phyloP scores from a whole-genome alignment of 2,888 invertebrate species.

The Augiades crinisus region DNA sequence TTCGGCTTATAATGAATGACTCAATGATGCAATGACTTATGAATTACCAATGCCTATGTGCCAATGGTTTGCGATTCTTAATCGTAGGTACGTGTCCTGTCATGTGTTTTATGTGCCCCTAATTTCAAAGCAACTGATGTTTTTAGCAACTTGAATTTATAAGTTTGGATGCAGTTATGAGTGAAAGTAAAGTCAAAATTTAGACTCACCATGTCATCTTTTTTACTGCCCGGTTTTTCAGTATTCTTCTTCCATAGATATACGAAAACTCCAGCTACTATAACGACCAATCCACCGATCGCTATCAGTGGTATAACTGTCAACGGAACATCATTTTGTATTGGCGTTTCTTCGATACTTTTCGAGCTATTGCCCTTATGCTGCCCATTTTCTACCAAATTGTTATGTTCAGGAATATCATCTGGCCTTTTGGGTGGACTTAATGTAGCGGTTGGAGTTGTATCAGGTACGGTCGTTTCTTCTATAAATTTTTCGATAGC shows the following conservation, averaged over 20 bases:
- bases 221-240: constrained; percentile 83
- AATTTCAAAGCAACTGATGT: too few relatives aligned
- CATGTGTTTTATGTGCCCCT: too few relatives aligned
- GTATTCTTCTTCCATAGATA: constrained; percentile 86
- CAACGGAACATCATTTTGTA: constrained; percentile 72
- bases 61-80: neutral
- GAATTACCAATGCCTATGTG: constrained; percentile 2
- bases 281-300: constrained; percentile 85
- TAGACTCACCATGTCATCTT: constrained; percentile 87
- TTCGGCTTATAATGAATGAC: constrained; percentile 20
- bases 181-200: neutral
- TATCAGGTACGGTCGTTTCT: constrained; percentile 59
- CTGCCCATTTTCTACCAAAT: constrained; percentile 38
- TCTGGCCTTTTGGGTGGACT: constrained; percentile 49
- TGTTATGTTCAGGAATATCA: constrained; percentile 46
- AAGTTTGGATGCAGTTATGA: too few relatives aligned
- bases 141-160: too few relatives aligned
- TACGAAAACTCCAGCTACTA: constrained; percentile 84
- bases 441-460: constrained; percentile 48
- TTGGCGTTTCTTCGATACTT: constrained; percentile 60
- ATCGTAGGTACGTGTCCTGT: neutral
- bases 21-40: constrained; percentile 10
- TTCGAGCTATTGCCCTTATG: constrained; percentile 45
- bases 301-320: constrained; percentile 87
- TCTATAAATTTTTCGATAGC: constrained; percentile 46